Conservation (phyloP, 1,140 invertebrate genomes). For the Drosophila novamexicana region DNA sequence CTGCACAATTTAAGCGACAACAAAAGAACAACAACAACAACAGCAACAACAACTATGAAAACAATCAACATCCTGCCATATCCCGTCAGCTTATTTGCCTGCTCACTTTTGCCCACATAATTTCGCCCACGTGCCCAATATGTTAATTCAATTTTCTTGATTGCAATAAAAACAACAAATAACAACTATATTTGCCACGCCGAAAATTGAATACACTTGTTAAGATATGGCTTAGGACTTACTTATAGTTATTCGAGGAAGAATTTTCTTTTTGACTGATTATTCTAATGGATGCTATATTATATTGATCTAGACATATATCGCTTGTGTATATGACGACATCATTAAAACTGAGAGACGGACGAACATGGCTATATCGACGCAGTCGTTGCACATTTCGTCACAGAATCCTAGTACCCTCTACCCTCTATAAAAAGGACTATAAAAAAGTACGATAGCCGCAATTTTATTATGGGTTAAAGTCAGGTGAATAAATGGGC, state of each 20-base stretch:
- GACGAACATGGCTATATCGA: no score
- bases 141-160: constrained; percentile 76
- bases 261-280: no score
- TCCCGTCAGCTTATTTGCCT: constrained; percentile 16
- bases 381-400: no score
- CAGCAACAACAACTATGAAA: constrained; percentile 31
- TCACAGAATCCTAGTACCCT: no score
- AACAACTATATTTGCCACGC: not conserved
- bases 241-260: no score
- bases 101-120: constrained; percentile 25
- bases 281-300: no score
- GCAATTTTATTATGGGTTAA: constrained; percentile 17
- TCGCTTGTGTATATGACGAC: no score
- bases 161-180: constrained; percentile 57
- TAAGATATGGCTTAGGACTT: no score
- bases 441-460: constrained; percentile 28
- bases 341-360: no score
- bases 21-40: not conserved
- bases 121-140: constrained; percentile 56
- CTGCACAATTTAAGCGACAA: constrained; percentile 60
- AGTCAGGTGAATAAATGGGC: not conserved
- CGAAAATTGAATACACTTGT: no score
- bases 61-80: constrained; percentile 43
- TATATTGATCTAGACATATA: no score
- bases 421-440: no score